Evolutionary conservation across 2,113 vertebrate genomes (phyloP).

Genomic region (Ploceus nigricollis): DNA sequence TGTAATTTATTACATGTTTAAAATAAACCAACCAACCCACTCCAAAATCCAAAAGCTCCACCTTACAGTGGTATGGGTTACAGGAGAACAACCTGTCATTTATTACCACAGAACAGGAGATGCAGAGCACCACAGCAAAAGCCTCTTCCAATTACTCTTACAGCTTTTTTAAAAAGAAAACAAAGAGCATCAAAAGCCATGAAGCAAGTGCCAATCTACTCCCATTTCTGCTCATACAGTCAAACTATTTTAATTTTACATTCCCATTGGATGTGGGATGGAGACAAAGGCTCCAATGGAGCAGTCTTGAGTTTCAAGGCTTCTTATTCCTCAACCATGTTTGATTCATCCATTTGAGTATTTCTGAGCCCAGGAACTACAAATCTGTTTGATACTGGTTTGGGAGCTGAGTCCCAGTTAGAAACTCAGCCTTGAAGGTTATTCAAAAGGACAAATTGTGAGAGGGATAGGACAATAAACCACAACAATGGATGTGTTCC

Average conservation of each 20-base stretch:
- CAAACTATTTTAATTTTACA: neutral
- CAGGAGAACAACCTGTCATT: neutral
- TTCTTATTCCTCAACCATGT: neutral
- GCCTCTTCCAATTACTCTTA: neutral
- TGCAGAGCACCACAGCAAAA: neutral
- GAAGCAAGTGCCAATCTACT: neutral
- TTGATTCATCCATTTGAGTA: neutral
- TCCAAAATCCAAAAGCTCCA: neutral
- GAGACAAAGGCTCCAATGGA: neutral
- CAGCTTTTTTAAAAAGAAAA: neutral
- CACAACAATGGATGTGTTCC: neutral
- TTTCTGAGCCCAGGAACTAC: neutral
- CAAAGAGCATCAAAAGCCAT: neutral
- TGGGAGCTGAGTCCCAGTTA: neutral
- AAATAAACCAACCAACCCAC: neutral
- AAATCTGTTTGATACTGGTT: accelerated
- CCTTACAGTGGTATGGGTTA: neutral
- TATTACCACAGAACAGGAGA: neutral
- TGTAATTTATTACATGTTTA: neutral
- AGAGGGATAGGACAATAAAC: neutral
- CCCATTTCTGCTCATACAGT: neutral
- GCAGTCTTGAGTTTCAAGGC: neutral
- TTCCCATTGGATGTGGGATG: neutral
- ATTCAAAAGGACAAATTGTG: neutral
- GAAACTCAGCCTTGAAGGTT: neutral